phyloP scores from a whole-genome alignment of 2,888 invertebrate species.

The Quadroppia sp. region DNA sequence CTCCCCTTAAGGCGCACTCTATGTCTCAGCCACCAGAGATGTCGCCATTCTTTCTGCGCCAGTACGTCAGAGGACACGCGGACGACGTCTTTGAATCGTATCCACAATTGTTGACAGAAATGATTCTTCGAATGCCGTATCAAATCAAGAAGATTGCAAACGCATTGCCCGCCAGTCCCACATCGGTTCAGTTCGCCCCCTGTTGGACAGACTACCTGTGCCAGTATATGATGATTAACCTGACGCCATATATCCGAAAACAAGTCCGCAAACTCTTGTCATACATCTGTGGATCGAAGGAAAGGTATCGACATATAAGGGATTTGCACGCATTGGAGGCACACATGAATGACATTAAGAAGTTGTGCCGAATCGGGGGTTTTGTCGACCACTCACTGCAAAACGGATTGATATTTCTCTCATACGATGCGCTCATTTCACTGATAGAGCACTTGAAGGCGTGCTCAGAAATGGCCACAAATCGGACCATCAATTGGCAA shows the following conservation, averaged over 20 bases:
- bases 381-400: conserved; percentile 38
- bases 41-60: conserved; percentile 77
- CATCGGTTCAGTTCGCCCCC: conserved; percentile 57
- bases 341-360: conserved; percentile 61
- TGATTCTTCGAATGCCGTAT: conserved; percentile 86
- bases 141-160: conserved; percentile 68
- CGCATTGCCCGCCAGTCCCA: conserved; percentile 41
- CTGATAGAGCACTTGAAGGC: conserved; percentile 91
- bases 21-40: conserved; percentile 77
- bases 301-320: conserved; percentile 86
- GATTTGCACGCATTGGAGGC: conserved; percentile 89
- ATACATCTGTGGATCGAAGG: conserved; percentile 89
- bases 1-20: conserved; percentile 71
- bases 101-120: conserved; percentile 89
- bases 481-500: conserved; percentile 93
- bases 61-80: conserved; percentile 85
- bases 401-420: conserved; percentile 38
- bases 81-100: conserved; percentile 90
- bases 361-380: conserved; percentile 51
- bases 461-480: conserved; percentile 85
- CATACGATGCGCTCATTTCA: conserved; percentile 83
- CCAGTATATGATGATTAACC: conserved; percentile 94
- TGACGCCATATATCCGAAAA: conserved; percentile 77
- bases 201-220: conserved; percentile 77
- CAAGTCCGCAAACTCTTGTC: conserved; percentile 83